These are phyloP conservation scores for Euzetes globulus DNA, from an alignment of 2,888 invertebrate genomes.

Conservation along the genomic window DNA sequence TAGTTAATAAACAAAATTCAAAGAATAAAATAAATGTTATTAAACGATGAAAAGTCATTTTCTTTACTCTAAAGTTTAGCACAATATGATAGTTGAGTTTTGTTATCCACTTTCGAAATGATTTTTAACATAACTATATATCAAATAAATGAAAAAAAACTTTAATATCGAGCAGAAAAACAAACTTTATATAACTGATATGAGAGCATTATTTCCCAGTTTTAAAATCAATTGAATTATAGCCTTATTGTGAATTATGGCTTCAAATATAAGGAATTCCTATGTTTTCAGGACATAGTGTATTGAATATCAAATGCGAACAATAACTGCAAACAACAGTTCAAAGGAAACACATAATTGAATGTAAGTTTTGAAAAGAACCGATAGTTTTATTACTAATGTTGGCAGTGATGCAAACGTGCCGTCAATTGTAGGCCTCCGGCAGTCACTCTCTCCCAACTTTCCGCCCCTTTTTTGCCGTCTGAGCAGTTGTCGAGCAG, in stretches of 20 bases:
- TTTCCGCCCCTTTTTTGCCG: conserved; percentile 22
- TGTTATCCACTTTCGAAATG: not conserved
- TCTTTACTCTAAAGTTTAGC: not conserved
- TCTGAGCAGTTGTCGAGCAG: not conserved
- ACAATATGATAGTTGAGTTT: too few relatives aligned
- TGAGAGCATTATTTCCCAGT: too few relatives aligned
- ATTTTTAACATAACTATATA: not conserved
- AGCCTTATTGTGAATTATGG: too few relatives aligned
- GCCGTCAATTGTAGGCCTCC: conserved; percentile 21
- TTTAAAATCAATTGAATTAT: not conserved
- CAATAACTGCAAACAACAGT: not conserved
- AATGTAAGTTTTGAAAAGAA: not conserved
- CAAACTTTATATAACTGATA: not conserved
- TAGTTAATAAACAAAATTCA: not conserved
- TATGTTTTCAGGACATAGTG: not conserved
- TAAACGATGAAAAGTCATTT: not conserved
- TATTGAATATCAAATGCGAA: not conserved
- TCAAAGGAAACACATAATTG: not conserved
- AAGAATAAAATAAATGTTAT: not conserved
- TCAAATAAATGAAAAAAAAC: conserved; percentile 33
- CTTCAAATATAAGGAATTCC: too few relatives aligned
- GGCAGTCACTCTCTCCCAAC: conserved; percentile 14
- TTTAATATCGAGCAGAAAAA: not conserved
- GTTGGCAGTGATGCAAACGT: conserved; percentile 22
- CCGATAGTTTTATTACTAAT: conserved; percentile 11